Evolutionary conservation across 1,140 invertebrate species (phyloP), one percentile per base, ranked within the genome.

Genomic region (Spodoptera litura): DNA sequence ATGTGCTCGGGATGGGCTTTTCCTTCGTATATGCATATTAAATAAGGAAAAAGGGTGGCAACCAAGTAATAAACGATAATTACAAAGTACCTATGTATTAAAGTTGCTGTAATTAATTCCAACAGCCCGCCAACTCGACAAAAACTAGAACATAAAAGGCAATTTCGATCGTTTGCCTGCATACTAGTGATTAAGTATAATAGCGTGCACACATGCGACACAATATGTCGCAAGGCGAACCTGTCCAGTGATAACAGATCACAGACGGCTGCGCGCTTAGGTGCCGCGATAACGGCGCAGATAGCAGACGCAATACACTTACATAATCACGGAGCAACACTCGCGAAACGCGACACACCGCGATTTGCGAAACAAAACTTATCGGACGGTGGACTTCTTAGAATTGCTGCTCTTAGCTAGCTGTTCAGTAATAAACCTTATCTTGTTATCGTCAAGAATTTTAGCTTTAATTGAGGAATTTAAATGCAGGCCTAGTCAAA

Each of bases 211-310:
- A 68, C 55, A 76, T 49, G 56, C 76, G 73, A 66, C 56, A 70
- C 56, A 71, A 27, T 53, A 52, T 85, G 78, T 78, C 77, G 80
- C 82, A 80, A 84, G 79, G 84, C 82, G 75, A 82, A 81, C 81
- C 78, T 79, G 81, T 73, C 75, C 59, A n/a, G 76, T 82, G 84
- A 86, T 86, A 84, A 83, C 59, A 72, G 79, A 79, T 78, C 80
- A 74, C 59, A 75, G 66, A 55, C 78, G 62, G 35, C 71, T 68
- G 55, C 75, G 74, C 80, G 61, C 76, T 58, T 56, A 55, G 75
- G 55, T 76, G 58, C 38, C 52, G 59, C 73, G 79, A 81, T 81
- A 72, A 81, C 73, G 58, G 13, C 13, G 52, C 58, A 64, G 84
- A 83, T 83, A 85, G 71, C 70, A 64, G 38, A 53, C 78, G 75